Conservation (phyloP, 2,797 vertebrate species). For the Molossus alvarezi region DNA sequence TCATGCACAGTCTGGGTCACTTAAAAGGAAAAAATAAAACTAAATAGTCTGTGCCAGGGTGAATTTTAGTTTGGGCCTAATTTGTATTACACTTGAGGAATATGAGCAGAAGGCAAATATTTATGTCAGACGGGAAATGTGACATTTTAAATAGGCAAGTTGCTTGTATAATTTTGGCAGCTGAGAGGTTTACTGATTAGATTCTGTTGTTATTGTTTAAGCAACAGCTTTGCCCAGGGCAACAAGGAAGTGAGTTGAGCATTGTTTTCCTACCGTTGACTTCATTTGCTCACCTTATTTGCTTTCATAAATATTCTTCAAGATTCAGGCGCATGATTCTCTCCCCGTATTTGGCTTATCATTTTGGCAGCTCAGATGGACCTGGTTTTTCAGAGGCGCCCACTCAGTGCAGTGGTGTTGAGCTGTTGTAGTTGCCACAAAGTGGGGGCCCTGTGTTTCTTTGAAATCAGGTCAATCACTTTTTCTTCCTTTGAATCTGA, state of each 20-base stretch:
- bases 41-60: constrained; percentile 73
- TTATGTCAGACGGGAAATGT: constrained; percentile 84
- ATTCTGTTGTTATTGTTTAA: constrained; percentile 84
- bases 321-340: constrained; percentile 33
- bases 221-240: constrained; percentile 78
- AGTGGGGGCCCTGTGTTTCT: background rate
- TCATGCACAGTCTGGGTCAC: constrained; percentile 69
- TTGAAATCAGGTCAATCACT: background rate
- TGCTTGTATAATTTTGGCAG: constrained; percentile 83
- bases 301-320: constrained; percentile 63
- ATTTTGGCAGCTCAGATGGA: background rate
- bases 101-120: constrained; percentile 82
- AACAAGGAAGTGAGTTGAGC: constrained; percentile 51
- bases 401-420: background rate
- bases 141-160: constrained; percentile 84
- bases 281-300: constrained; percentile 72
- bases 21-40: constrained; percentile 48
- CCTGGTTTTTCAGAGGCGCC: background rate
- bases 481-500: constrained; percentile 69
- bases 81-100: constrained; percentile 79
- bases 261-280: constrained; percentile 72
- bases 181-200: constrained; percentile 81
- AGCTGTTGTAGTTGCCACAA: background rate
- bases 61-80: constrained; percentile 73
- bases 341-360: background rate